Base-by-base conservation (phyloP, 2,888 invertebrate genomes). In the Cataglyphis livida region DNA sequence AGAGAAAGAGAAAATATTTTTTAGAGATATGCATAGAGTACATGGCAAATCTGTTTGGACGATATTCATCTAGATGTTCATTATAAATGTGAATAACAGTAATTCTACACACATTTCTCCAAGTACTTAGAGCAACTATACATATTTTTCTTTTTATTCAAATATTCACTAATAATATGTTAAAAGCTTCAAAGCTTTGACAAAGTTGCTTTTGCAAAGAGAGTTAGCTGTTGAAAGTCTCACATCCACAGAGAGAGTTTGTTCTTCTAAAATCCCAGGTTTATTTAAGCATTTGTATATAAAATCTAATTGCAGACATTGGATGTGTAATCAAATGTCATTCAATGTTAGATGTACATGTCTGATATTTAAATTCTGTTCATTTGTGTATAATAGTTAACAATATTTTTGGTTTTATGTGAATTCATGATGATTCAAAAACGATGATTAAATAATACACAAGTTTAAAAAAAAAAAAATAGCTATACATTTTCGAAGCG, bases 51-150 rank as follows among this genome's bases (percentile, higher is more conserved):
- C 44, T 82, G 59, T 79, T 79, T 70, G 81, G 81, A 74, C 62
- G 75, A 81, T 75, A 64, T 81, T 75, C 74, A 74, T 71, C 59
- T 79, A 79, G 71, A 79, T 79, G 78, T 79, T 78, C 68, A 78
- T 68, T 70, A 66, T 66, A 70, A 59, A 79, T 79, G 71, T 79
- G 78, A 78, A 68, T 73, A 73, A 59, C 28, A 18, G 10, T 64
- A 79, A 79, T 9, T n/a, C 18, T 18, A 74, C 18, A 21, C 18
- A 35, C 70, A 68, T 41, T 78, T 78, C 44, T 79, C 44, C 35
- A 70, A 59, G 78, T 79, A 79, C 78, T 79, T 79, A 79, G 59
- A 79, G 44, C 78, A 78, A 70, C 21, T n/a, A 21, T 44, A 44
- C 25, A 32, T n/a, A 70, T 59, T 59, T 51, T 51, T 70, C 32